Percentiles rank a stretch among this genome's conserved stretches.
phyloP scores from a whole-genome alignment of 2,888 invertebrate genomes.

The Cheilosia vulpina region DNA sequence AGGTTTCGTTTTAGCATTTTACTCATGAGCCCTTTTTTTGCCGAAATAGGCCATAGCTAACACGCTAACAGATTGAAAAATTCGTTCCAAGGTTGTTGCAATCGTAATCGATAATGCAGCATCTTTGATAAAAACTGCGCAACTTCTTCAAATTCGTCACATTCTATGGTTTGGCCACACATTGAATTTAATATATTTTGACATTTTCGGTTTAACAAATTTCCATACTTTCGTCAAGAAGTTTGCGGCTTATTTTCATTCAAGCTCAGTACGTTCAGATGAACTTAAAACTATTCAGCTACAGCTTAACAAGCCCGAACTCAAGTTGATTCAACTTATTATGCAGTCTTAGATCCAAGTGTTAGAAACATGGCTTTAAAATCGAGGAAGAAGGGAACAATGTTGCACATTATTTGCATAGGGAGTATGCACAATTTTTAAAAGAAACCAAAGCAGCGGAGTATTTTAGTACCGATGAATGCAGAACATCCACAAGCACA shows the following conservation, averaged over 20 bases:
- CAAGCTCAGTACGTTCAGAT: neutral
- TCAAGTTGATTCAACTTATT: neutral
- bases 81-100: neutral
- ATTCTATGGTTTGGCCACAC: neutral
- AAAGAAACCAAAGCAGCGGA: too few relatives aligned
- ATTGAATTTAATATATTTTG: neutral
- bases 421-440: too few relatives aligned
- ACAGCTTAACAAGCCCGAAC: neutral
- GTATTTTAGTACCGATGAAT: too few relatives aligned
- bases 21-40: neutral
- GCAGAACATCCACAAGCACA: too few relatives aligned
- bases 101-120: constrained; percentile 1
- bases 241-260: constrained; percentile 1
- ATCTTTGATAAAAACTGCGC: neutral
- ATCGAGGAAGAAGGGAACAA: too few relatives aligned
- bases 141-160: constrained; percentile 1
- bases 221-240: neutral
- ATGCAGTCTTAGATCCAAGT: too few relatives aligned
- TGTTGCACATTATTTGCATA: too few relatives aligned
- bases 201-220: neutral
- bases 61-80: neutral
- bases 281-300: neutral
- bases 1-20: neutral
- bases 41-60: neutral
- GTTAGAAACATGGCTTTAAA: too few relatives aligned